A percentile compares a stretch with the other conserved stretches of the same genome.
These are phyloP conservation scores for Lophotis ruficrista DNA, from an alignment of 2,113 vertebrate species.

Conservation along the genomic window DNA sequence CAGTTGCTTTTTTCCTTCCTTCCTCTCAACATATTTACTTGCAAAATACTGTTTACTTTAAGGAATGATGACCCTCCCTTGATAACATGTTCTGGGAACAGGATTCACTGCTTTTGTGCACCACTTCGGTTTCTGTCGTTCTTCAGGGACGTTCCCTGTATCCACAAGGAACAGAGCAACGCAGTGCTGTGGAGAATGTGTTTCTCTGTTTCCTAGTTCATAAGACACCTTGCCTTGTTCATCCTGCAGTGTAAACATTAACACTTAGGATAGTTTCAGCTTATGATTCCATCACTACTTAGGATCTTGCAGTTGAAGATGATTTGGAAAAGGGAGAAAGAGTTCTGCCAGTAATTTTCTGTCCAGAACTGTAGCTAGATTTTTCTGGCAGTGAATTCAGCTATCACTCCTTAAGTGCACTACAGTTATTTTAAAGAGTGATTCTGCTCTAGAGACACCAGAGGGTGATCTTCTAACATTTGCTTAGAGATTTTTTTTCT, in stretches of 20 bases:
- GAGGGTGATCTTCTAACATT: not conserved
- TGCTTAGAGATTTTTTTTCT: not conserved
- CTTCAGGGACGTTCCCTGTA: not conserved
- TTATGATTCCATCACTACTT: not conserved
- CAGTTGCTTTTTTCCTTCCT: not conserved
- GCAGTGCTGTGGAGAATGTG: not conserved
- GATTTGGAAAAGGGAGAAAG: not conserved
- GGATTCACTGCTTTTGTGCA: not conserved
- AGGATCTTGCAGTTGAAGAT: not conserved
- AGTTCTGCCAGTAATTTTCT: not conserved
- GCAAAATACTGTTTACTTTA: not conserved
- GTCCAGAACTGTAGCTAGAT: not conserved
- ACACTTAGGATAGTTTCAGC: not conserved
- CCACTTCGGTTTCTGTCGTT: not conserved
- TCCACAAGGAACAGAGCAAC: not conserved
- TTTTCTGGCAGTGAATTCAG: not conserved
- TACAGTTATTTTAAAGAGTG: not conserved
- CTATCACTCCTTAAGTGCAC: not conserved
- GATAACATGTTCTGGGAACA: not conserved
- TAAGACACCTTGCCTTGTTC: not conserved
- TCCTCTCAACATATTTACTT: not conserved
- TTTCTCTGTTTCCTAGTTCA: not conserved
- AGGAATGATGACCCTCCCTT: not conserved
- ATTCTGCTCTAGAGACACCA: constrained; percentile 5
- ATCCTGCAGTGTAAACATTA: not conserved